Evolutionary conservation across 2,888 invertebrate genomes (phyloP).

Genomic region (Dorcus parallelipipedus): DNA sequence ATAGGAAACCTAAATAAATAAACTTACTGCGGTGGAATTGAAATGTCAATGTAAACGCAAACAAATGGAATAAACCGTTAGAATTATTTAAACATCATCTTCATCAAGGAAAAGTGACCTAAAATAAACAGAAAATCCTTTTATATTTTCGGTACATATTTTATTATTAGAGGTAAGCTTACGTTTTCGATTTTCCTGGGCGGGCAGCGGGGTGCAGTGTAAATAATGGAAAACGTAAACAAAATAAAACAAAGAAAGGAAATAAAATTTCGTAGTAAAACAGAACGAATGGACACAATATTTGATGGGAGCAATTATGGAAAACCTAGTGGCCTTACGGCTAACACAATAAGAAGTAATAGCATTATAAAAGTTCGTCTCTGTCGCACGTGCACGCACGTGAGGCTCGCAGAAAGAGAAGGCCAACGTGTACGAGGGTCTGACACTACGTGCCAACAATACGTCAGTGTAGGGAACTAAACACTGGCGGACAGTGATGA

Average conservation of each 20-base stretch:
- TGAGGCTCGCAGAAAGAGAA: slow-evolving; percentile 15
- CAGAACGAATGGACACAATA: slow-evolving; percentile 27
- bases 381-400: slow-evolving; percentile 17
- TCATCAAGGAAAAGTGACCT: too few species aligned
- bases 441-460: slow-evolving; percentile 33
- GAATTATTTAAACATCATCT: too few species aligned
- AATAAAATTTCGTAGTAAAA: slow-evolving; percentile 22
- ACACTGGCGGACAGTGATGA: slow-evolving; percentile 33
- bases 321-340: slow-evolving; percentile 28
- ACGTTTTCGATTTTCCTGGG: too few species aligned
- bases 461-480: slow-evolving; percentile 32
- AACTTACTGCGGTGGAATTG: too few species aligned
- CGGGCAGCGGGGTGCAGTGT: background rate
- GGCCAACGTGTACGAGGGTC: slow-evolving; percentile 21
- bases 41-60: too few species aligned
- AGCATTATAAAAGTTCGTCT: slow-evolving; percentile 26
- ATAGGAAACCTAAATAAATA: too few species aligned
- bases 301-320: slow-evolving; percentile 35
- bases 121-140: too few species aligned
- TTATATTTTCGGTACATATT: too few species aligned
- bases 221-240: slow-evolving; percentile 14
- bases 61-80: too few species aligned
- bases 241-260: slow-evolving; percentile 14
- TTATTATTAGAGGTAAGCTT: too few species aligned
- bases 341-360: slow-evolving; percentile 33